A percentile compares a stretch with the other conserved stretches of the same genome.
These are phyloP conservation scores for Cephalopachus bancanus DNA, from an alignment of 2,797 vertebrate species.

Conservation along the genomic window DNA sequence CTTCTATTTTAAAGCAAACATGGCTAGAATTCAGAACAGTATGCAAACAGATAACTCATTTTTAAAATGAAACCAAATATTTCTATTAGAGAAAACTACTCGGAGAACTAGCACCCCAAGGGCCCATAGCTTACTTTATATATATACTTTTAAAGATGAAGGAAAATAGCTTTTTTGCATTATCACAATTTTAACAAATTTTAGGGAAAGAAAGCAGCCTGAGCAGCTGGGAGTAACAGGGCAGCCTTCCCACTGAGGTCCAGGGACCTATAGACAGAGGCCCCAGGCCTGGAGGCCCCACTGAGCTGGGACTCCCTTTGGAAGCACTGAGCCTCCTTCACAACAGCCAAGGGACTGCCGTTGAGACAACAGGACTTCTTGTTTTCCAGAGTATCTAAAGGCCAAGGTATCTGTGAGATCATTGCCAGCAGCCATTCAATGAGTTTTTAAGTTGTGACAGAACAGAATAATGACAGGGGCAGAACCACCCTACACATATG, in stretches of 20 bases:
- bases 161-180: not conserved
- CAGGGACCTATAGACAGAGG: not conserved
- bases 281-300: not conserved
- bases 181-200: not conserved
- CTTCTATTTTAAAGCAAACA: too few species aligned
- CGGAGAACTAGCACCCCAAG: not conserved
- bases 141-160: too few species aligned
- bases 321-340: not conserved
- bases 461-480: not conserved
- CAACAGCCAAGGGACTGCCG: not conserved
- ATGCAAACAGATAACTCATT: not conserved
- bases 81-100: not conserved
- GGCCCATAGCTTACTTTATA: not conserved
- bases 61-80: not conserved
- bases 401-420: not conserved
- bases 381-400: not conserved
- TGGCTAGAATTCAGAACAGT: not conserved
- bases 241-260: not conserved
- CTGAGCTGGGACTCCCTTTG: not conserved
- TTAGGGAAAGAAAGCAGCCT: not conserved
- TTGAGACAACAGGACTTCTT: fast-evolving
- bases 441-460: not conserved
- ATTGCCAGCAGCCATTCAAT: not conserved
- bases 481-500: fast-evolving
- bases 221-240: not conserved